A percentile compares a stretch with the other conserved stretches of the same genome.
These are phyloP conservation scores for Phyllotreta cruciferae DNA, from an alignment of 2,888 invertebrate genomes.

Conservation along the genomic window DNA sequence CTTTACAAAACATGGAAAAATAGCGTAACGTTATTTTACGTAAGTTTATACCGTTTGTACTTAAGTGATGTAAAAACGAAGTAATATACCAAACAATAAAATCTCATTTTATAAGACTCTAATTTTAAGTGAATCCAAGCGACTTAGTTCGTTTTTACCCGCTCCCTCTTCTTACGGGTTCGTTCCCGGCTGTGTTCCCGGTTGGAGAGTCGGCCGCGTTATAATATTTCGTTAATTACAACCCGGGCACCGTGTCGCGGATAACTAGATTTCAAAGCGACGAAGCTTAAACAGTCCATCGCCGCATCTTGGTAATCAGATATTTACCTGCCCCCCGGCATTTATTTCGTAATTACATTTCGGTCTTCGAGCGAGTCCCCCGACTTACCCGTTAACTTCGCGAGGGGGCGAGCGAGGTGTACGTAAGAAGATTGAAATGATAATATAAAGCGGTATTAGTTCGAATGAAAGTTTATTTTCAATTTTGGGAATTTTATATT, in stretches of 20 bases:
- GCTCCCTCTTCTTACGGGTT: no score
- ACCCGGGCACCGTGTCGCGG: constrained; percentile 56
- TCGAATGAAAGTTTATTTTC: constrained; percentile 1
- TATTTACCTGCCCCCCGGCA: constrained; percentile 58
- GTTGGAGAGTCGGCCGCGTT: constrained; percentile 27
- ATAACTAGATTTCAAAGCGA: constrained; percentile 60
- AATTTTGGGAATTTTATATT: background rate
- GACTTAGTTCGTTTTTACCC: no score
- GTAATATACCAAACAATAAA: no score
- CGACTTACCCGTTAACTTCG: constrained; percentile 3
- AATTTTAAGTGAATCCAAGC: no score
- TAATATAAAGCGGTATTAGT: background rate
- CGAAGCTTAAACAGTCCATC: constrained; percentile 52
- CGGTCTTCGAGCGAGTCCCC: constrained; percentile 35
- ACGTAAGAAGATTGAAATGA: constrained; percentile 17
- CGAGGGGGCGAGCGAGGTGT: constrained; percentile 2
- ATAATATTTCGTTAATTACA: constrained; percentile 61
- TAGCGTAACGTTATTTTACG: no score
- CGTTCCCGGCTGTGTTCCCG: constrained; percentile 8
- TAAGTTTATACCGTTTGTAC: no score
- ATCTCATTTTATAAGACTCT: no score
- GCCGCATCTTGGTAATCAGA: constrained; percentile 58
- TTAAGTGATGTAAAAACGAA: no score
- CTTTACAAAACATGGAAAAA: no score
- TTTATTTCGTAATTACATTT: constrained; percentile 60